phyloP scores from a whole-genome alignment of 2,888 invertebrate genomes.

The Chymomyza caudatula region DNA sequence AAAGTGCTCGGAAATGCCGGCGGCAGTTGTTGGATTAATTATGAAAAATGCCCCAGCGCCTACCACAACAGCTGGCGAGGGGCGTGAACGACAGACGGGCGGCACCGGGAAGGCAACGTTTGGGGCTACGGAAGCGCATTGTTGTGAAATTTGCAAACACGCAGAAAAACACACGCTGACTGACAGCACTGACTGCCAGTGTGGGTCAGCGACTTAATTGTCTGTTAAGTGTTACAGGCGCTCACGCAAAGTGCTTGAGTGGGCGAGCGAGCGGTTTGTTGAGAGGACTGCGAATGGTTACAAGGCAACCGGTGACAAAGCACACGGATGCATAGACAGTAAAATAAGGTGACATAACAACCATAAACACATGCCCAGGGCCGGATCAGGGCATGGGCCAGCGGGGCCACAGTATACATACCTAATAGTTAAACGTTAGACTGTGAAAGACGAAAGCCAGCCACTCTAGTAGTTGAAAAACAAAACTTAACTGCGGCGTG shows the following conservation, averaged over 20 bases:
- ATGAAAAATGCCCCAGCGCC: conserved; percentile 53
- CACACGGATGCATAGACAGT: not conserved
- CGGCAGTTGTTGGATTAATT: conserved; percentile 69
- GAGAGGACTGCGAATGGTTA: not conserved
- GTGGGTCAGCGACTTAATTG: conserved; percentile 66
- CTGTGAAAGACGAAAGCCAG: too few relatives aligned
- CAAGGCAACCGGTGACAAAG: not conserved
- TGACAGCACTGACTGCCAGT: conserved; percentile 3
- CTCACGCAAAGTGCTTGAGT: conserved; percentile 33
- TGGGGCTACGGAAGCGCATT: not conserved
- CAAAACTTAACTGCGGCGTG: too few relatives aligned
- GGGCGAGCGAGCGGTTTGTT: not conserved
- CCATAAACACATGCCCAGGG: too few relatives aligned
- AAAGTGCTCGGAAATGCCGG: conserved; percentile 60
- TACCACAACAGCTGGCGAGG: not conserved
- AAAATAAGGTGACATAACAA: not conserved
- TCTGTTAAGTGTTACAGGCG: conserved; percentile 66
- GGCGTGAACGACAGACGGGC: not conserved
- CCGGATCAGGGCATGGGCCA: too few relatives aligned
- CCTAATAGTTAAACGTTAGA: too few relatives aligned
- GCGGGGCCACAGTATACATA: too few relatives aligned
- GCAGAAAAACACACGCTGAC: conserved; percentile 3
- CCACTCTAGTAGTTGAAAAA: too few relatives aligned
- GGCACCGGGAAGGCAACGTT: not conserved
- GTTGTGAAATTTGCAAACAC: not conserved